Base-by-base conservation (phyloP, 2,113 vertebrate genomes). In the Cacatua alba region DNA sequence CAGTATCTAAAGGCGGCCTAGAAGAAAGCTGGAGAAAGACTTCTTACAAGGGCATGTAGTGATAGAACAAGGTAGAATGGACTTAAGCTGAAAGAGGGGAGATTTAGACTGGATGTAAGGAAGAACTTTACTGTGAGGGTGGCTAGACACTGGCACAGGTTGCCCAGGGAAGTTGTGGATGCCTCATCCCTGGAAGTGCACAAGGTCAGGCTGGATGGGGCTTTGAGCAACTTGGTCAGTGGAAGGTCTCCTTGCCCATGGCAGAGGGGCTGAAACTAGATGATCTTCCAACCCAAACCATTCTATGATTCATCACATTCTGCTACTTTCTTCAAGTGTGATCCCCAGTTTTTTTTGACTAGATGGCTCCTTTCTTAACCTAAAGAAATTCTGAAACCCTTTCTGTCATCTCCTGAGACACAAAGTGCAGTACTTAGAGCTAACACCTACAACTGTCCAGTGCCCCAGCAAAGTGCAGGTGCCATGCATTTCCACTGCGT, bases 401-500 rank as follows among this genome's bases (percentile, higher is more conserved):
- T 85, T 69, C 70, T 84, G 63, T 43, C n/a, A 41, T 26, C n/a
- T 46, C 1, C 0, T 60, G 44, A 55, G 74, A 62, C 43, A 64
- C 24, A 82, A 90, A 52, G 39, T 17, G 33, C 0, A 1, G 59
- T 15, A 46, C 8, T 39, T 59, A 24, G 39, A 28, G 39, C 37
- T 60, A 46, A 57, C 13, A 49, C 2, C 44, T 70, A 69, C 14
- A 71, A 35, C 33, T 39, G 15, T 17, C 49, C 28, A 48, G 5
- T 29, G n/a, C 39, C 52, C 20, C 39, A 74, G 39, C 21, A 71
- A 82, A 94, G 41, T 6, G 25, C 59, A 86, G 25, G 19, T 63
- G 72, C 31, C 41, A 24, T 0, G 1, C 10, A 11, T 59, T 77
- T 41, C 46, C 2, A 1, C 14, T 25, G 33, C 1, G 0, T 25